phyloP scores from a whole-genome alignment of 2,797 vertebrate genomes.

The Lutjanus argentimaculatus region DNA sequence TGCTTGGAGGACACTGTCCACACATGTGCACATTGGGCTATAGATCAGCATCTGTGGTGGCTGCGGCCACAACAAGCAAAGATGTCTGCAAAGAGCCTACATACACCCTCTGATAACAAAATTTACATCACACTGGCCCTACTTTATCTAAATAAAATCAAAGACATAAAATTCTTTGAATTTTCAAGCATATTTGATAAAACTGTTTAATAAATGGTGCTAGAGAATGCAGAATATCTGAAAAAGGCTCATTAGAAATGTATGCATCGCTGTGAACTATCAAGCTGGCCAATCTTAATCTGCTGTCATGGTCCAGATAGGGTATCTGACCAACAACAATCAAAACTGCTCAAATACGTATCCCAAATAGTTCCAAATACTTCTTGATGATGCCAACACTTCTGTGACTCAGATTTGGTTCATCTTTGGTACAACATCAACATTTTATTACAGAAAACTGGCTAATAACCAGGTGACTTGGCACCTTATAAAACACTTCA shows the following conservation, averaged over 20 bases:
- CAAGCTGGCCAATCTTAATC: neutral
- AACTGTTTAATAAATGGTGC: too few species aligned
- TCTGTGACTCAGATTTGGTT: slow-evolving; percentile 9
- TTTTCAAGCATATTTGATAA: neutral
- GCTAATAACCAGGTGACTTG: slow-evolving; percentile 22
- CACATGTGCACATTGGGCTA: too few species aligned
- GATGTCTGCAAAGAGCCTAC: too few species aligned
- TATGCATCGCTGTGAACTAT: neutral
- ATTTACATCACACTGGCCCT: too few species aligned
- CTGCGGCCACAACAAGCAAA: too few species aligned
- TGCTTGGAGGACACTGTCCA: too few species aligned
- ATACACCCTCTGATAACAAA: too few species aligned
- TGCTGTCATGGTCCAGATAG: neutral
- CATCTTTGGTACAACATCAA: slow-evolving; percentile 13
- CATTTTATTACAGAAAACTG: slow-evolving; percentile 3
- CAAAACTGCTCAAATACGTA: neutral
- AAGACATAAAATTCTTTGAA: neutral
- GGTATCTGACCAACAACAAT: neutral
- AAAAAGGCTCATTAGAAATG: neutral
- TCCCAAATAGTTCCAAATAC: neutral
- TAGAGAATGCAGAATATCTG: too few species aligned
- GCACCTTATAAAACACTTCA: slow-evolving; percentile 27
- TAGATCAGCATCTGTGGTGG: too few species aligned
- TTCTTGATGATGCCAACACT: neutral
- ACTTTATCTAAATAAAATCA: neutral